Evolutionary conservation across 2,113 vertebrate species (phyloP).

Genomic region (Paraplagusia blochii): DNA sequence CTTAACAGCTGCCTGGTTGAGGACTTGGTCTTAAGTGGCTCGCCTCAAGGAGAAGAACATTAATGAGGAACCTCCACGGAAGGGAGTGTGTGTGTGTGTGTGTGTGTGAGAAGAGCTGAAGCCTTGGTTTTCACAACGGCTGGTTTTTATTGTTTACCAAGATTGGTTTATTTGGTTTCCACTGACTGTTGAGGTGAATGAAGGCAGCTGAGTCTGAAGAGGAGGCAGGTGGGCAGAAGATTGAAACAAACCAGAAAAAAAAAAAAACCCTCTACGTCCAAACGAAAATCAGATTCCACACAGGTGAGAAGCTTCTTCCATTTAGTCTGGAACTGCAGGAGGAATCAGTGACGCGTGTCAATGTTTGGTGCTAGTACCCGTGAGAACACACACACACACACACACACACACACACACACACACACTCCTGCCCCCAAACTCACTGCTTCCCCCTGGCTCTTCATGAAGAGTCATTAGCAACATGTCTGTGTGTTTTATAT

Average conservation of each 20-base stretch:
- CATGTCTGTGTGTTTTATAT: constrained; percentile 61
- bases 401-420: constrained; percentile 5
- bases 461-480: constrained; percentile 66
- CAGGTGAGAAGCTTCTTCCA: neutral
- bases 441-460: constrained; percentile 30
- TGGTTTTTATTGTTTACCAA: constrained; percentile 48
- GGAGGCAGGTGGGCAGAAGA: constrained; percentile 44
- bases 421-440: neutral
- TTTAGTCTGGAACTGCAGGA: constrained; percentile 23
- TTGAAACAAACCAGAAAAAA: constrained; percentile 14
- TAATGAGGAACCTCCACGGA: neutral
- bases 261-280: constrained; percentile 20
- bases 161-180: constrained; percentile 53
- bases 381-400: neutral
- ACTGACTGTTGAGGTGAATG: constrained; percentile 29
- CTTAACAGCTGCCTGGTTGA: constrained; percentile 11
- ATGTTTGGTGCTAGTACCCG: constrained; percentile 18
- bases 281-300: too few relatives aligned
- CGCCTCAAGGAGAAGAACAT: constrained; percentile 22
- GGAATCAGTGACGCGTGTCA: constrained; percentile 20
- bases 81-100: constrained; percentile 8
- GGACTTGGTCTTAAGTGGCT: constrained; percentile 15
- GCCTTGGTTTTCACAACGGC: constrained; percentile 53
- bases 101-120: constrained; percentile 24
- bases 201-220: constrained; percentile 41